Conservation (phyloP, 2,888 invertebrate genomes). For the Hymenopus coronatus region DNA sequence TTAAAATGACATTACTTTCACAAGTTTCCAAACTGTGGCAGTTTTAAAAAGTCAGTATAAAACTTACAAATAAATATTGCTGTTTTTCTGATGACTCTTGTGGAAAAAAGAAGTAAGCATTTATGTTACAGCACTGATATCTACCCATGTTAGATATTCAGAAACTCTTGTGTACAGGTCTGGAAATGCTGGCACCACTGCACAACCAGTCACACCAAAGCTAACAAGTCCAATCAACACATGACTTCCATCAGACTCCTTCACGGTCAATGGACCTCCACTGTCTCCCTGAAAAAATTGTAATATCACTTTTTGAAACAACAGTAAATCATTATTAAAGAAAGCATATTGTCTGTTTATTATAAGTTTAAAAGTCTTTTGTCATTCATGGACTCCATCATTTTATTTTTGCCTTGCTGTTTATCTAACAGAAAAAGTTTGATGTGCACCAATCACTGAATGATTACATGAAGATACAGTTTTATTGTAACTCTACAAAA, state of each 20-base stretch:
- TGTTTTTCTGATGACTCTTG: background rate
- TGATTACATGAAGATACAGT: too few species aligned
- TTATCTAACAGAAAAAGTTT: too few species aligned
- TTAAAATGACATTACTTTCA: too few species aligned
- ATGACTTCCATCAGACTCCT: slow-evolving; percentile 39
- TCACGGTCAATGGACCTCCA: slow-evolving; percentile 42
- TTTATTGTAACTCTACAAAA: too few species aligned
- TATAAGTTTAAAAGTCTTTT: too few species aligned
- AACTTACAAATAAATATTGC: background rate
- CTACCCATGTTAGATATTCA: slow-evolving; percentile 44
- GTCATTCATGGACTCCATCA: too few species aligned
- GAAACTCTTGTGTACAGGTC: slow-evolving; percentile 46
- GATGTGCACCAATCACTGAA: too few species aligned
- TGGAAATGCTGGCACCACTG: slow-evolving; percentile 44
- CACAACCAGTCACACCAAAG: slow-evolving; percentile 46
- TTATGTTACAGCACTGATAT: slow-evolving; percentile 37
- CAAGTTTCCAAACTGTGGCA: too few species aligned
- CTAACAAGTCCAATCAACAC: slow-evolving; percentile 45
- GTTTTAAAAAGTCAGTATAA: background rate
- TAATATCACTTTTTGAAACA: background rate
- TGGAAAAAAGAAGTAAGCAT: background rate
- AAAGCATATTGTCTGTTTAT: too few species aligned
- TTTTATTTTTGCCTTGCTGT: too few species aligned
- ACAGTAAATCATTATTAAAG: too few species aligned
- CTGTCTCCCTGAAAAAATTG: slow-evolving; percentile 39